Conservation (phyloP, 2,113 vertebrate genomes). For the Corythornis madagascariensis region DNA sequence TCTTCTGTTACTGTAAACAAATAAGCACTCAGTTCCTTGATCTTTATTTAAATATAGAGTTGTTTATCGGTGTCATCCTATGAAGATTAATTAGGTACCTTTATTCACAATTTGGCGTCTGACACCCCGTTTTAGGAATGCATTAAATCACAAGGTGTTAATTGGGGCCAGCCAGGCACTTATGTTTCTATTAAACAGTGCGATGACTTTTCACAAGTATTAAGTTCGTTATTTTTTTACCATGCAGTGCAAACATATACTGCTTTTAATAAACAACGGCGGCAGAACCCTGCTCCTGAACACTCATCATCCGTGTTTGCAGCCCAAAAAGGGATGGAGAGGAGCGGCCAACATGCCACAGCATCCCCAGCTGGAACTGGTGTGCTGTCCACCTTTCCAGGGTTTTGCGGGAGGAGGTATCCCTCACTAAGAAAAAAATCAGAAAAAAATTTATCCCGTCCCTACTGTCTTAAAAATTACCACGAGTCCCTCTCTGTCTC, state of each 20-base stretch:
- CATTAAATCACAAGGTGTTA: conserved; percentile 97
- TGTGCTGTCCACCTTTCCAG: not conserved
- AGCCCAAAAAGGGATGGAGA: not conserved
- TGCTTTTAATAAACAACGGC: not conserved
- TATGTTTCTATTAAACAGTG: conserved; percentile 92
- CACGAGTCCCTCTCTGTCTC: accelerated
- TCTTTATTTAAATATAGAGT: conserved; percentile 80
- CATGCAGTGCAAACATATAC: conserved; percentile 64
- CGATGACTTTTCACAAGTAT: conserved; percentile 79
- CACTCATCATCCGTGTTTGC: accelerated
- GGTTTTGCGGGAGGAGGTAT: accelerated
- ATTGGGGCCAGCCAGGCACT: conserved; percentile 97
- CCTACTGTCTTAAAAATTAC: not conserved
- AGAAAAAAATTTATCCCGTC: accelerated
- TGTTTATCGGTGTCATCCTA: conserved; percentile 87
- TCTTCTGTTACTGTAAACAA: conserved; percentile 72
- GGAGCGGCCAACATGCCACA: accelerated
- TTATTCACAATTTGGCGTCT: conserved; percentile 84
- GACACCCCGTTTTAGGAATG: conserved; percentile 85
- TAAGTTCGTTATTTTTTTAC: conserved; percentile 42
- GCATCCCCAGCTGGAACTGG: accelerated
- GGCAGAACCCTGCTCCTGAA: not conserved
- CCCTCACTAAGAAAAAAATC: accelerated
- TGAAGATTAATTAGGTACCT: conserved; percentile 86
- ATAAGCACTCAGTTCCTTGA: conserved; percentile 66